Evolutionary conservation across 2,113 vertebrate genomes (phyloP), one percentile per base, ranked within the genome.

Genomic region (Zosterops lateralis): DNA sequence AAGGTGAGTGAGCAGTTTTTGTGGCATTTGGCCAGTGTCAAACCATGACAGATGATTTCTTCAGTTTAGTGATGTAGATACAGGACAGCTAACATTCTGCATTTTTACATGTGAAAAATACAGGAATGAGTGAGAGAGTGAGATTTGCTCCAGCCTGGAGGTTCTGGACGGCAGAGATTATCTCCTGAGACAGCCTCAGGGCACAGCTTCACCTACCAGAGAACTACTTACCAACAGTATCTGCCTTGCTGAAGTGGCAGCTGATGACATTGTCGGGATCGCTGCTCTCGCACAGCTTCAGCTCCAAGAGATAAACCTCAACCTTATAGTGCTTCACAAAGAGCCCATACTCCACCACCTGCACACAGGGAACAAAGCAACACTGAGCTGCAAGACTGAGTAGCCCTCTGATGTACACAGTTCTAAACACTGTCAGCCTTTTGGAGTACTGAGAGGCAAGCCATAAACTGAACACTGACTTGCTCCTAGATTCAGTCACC

Each of bases 251-350:
- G 84, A 99, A 99, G 96, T 99, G 98, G 44, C 98, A 98, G 24
- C 98, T 99, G 71, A 99, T 85, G 38, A 98, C 95, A 34, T 98
- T 98, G 65, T 98, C 98, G 60, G 99, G 98, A 96, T 99, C 97
- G 3, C 98, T 98, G 95, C 99, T 98, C 92, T 99, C 98, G 31
- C 99, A 99, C 75, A 99, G 96, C 95, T 99, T 99, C 92, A 99
- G 96, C 94, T 99, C 99, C 68, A 99, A 96, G 90, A 99, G 98
- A 97, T 99, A 99, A 67, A 99, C 99, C 91, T 99, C 99, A 51
- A 99, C 99, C 91, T 99, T 99, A 93, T 98, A 99, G 96, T 99
- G 98, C 97, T 99, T 99, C 72, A 99, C 99, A 97, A 99, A 99
- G 93, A 99, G 98, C 84, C 99, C 99, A 22, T 99, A 98, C 94